Conservation (phyloP, 1,140 invertebrate genomes). For the Chrysomallon squamiferum region DNA sequence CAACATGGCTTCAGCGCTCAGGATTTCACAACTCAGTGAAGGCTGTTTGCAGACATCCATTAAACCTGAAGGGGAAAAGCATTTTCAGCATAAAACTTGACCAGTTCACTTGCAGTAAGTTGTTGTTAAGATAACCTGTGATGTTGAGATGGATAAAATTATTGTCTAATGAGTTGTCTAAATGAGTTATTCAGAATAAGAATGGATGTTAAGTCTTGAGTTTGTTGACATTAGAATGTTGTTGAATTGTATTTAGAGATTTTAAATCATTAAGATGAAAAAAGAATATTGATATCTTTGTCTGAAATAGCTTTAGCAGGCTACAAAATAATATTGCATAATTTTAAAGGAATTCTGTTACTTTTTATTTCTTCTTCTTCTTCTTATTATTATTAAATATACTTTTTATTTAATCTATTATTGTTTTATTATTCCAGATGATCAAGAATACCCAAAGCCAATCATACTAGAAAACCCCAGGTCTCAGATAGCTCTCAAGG, state of each 20-base stretch:
- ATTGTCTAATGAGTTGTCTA: background rate
- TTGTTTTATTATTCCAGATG: conserved; percentile 49
- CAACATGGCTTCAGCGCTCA: conserved; percentile 72
- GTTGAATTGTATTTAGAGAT: no score
- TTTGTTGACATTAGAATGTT: no score
- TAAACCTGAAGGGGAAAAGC: conserved; percentile 72
- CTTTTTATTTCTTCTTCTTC: no score
- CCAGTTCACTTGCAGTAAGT: conserved; percentile 78
- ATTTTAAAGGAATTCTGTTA: no score
- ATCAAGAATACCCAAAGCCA: conserved; percentile 82
- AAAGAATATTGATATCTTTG: no score
- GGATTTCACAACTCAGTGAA: conserved; percentile 61
- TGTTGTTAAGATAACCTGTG: background rate
- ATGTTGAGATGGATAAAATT: background rate
- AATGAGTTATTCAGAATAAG: background rate
- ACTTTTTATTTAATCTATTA: no score
- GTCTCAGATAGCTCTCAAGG: conserved; percentile 82
- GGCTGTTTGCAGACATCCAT: conserved; percentile 80
- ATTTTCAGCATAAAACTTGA: conserved; percentile 72
- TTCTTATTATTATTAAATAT: no score
- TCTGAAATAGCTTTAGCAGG: no score
- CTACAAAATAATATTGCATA: no score
- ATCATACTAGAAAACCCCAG: conserved; percentile 81
- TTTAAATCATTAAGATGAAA: no score
- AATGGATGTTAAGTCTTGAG: no score